Percentiles rank a stretch among this genome's conserved stretches.
phyloP scores from a whole-genome alignment of 2,888 invertebrate genomes.

The Perizoma flavofasciatum region DNA sequence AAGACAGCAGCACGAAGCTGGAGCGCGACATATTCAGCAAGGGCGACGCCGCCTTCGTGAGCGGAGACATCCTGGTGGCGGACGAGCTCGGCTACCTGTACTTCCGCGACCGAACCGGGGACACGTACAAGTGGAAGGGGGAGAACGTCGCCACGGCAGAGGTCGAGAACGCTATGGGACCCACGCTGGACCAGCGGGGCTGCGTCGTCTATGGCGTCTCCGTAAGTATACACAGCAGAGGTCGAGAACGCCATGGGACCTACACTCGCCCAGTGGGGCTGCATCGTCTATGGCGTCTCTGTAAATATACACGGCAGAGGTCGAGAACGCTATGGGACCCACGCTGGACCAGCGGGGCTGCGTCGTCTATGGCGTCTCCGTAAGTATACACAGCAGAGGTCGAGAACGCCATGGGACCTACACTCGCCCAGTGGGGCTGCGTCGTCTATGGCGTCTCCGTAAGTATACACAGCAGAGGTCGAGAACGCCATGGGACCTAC shows the following conservation, averaged over 20 bases:
- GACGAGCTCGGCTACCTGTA: constrained; percentile 97
- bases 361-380: constrained; percentile 96
- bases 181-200: constrained; percentile 88
- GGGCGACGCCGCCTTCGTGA: constrained; percentile 96
- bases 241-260: constrained; percentile 95
- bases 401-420: constrained; percentile 93
- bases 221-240: constrained; percentile 91
- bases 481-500: constrained; percentile 94
- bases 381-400: constrained; percentile 93
- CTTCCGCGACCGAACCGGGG: constrained; percentile 95
- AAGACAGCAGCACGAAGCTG: constrained; percentile 93
- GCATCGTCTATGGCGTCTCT: constrained; percentile 96
- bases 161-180: constrained; percentile 95
- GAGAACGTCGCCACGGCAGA: constrained; percentile 99
- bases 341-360: constrained; percentile 89
- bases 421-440: constrained; percentile 89
- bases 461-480: constrained; percentile 92
- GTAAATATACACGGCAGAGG: constrained; percentile 93
- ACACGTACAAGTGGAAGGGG: constrained; percentile 96
- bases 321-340: constrained; percentile 94
- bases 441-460: constrained; percentile 97
- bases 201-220: constrained; percentile 96
- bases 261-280: constrained; percentile 88
- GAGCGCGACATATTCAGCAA: constrained; percentile 91
- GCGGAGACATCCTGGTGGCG: constrained; percentile 94